Evolutionary conservation across 1,140 invertebrate species (phyloP), one percentile per base, ranked within the genome.

Genomic region (Tetramorium parvispinum): DNA sequence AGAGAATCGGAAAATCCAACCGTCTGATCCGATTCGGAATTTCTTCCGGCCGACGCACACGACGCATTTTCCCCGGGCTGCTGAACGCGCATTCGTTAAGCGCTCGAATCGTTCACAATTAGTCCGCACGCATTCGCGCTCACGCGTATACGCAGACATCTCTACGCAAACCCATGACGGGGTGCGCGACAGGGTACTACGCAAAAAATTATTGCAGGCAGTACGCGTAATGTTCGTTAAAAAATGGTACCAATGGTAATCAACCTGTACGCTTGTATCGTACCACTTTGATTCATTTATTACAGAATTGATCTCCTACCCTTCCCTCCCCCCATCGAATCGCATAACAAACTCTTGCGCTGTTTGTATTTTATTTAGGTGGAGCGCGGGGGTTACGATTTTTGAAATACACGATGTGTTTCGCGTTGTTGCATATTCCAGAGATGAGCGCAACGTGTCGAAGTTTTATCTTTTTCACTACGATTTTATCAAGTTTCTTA

Each of bases 51-150:
- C 61, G 89, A 32, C 70, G 89, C 82, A 75, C 89, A 79, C 89
- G 83, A 90, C 88, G 79, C 75, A 89, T 87, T 90, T 90, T 82
- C 88, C 21, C 21, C 81, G 70, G 61, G 32, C 76, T 83, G 89
- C 55, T 85, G 89, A 55, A n/a, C 59, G 24, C 77, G 82, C 86
- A 81, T 88, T 91, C 88, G 86, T 91, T 90, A 85, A 90, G 65
- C 86, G 83, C 83, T 86, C 86, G 82, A 88, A 90, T 91, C 70
- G 88, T 90, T 83, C 77, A 86, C 88, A 90, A 91, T 90, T 90
- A 86, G 83, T 65, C 71, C 78, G 73, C 57, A 61, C 75, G 71
- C 85, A 63, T 59, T 61, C 66, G 59, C 43, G n/a, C 46, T 40
- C 46, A n/a, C 73, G 59, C 63, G 73, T 55, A 27, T 46, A 55